Percentiles rank a stretch among this genome's conserved stretches.
These are phyloP conservation scores for Apogon hyalosoma DNA, from an alignment of 2,797 vertebrate genomes.

Conservation along the genomic window DNA sequence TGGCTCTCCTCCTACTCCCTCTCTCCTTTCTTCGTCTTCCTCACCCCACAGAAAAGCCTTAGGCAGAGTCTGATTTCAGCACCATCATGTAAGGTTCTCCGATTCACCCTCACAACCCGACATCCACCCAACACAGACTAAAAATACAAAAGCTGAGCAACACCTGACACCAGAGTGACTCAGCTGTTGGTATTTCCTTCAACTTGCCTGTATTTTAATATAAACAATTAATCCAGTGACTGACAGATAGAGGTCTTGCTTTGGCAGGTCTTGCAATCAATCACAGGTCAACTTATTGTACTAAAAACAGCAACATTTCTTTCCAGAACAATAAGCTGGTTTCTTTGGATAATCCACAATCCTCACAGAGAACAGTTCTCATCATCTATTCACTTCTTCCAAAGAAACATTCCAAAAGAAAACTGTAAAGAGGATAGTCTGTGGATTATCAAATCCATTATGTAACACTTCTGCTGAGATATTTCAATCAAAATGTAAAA, in stretches of 20 bases:
- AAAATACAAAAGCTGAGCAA: slow-evolving; percentile 19
- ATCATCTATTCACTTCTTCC: not conserved
- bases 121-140: slow-evolving; percentile 16
- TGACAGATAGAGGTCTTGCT: not conserved
- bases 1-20: slow-evolving; percentile 21
- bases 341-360: slow-evolving; percentile 16
- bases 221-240: not conserved
- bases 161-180: slow-evolving; percentile 10
- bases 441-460: slow-evolving; percentile 20
- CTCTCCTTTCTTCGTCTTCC: slow-evolving; percentile 9
- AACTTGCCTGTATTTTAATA: not conserved
- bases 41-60: slow-evolving; percentile 34
- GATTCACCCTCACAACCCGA: slow-evolving; percentile 16
- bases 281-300: not conserved
- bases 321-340: slow-evolving; percentile 10
- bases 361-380: slow-evolving; percentile 2
- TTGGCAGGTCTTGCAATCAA: not conserved
- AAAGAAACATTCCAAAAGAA: not conserved
- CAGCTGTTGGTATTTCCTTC: not conserved
- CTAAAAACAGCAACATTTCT: not conserved
- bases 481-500: not conserved
- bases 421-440: not conserved
- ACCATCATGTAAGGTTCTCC: slow-evolving; percentile 20
- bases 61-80: slow-evolving; percentile 49
- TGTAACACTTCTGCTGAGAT: not conserved